Evolutionary conservation across 2,888 invertebrate species (phyloP).

Genomic region (Calameuta idolon): DNA sequence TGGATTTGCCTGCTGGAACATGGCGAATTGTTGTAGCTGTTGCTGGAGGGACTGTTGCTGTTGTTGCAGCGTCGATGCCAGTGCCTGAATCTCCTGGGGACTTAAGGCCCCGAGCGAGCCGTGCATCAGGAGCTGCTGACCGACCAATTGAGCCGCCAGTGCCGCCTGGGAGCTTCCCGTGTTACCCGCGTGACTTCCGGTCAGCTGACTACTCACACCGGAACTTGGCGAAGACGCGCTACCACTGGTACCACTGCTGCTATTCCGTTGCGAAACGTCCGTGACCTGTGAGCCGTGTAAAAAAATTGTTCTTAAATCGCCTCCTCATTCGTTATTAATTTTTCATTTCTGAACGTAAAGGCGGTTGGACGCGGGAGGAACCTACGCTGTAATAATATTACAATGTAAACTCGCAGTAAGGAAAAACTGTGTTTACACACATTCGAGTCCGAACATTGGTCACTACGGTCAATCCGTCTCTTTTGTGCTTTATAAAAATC

Average conservation of each 20-base stretch:
- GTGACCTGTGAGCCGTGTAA: constrained; percentile 60
- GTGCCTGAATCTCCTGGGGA: constrained; percentile 64
- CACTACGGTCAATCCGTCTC: constrained; percentile 50
- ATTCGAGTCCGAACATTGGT: constrained; percentile 58
- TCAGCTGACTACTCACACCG: constrained; percentile 67
- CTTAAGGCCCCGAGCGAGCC: constrained; percentile 57
- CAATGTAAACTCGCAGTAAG: constrained; percentile 47
- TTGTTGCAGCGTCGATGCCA: constrained; percentile 73
- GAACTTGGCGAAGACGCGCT: constrained; percentile 68
- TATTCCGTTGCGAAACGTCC: constrained; percentile 67
- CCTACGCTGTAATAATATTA: constrained; percentile 46
- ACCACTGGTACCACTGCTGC: constrained; percentile 66
- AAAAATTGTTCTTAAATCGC: constrained; percentile 32
- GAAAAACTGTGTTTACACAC: constrained; percentile 56
- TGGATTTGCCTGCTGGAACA: constrained; percentile 73
- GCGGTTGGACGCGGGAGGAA: constrained; percentile 4
- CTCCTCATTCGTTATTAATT: constrained; percentile 45
- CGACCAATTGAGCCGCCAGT: constrained; percentile 63
- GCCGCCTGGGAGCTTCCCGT: constrained; percentile 60
- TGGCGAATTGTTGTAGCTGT: constrained; percentile 74
- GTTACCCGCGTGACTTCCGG: constrained; percentile 59
- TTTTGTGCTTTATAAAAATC: constrained; percentile 54
- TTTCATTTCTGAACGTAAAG: neutral
- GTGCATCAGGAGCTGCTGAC: constrained; percentile 65
- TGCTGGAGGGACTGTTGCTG: constrained; percentile 76